Evolutionary conservation across 2,113 vertebrate genomes (phyloP).

Genomic region (Rhombomys opimus): DNA sequence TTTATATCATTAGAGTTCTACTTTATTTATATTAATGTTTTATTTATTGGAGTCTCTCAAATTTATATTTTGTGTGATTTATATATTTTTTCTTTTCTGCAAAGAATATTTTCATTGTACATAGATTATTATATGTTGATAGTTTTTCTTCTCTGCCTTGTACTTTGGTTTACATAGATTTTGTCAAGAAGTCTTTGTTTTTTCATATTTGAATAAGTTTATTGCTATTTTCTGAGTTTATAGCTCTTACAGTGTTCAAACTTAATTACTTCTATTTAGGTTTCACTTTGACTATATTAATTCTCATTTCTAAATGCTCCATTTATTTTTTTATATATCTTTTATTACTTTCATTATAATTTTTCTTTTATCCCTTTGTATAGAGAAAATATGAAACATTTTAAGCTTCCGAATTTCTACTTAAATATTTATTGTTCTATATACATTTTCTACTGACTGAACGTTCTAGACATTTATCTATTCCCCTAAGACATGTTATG

Average conservation of each 20-base stretch:
- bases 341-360: slow-evolving; percentile 31
- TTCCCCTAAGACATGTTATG: neutral
- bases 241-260: neutral
- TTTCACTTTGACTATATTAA: slow-evolving; percentile 18
- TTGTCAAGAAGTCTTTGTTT: neutral
- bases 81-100: neutral
- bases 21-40: neutral
- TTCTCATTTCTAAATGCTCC: neutral
- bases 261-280: neutral
- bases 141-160: neutral
- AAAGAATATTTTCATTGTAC: neutral
- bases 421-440: neutral
- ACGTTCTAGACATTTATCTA: neutral
- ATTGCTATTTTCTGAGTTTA: neutral
- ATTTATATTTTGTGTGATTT: neutral
- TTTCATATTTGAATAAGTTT: neutral
- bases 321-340: neutral
- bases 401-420: neutral
- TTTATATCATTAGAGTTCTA: neutral
- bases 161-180: neutral
- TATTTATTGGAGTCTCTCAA: slow-evolving; percentile 24
- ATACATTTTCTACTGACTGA: neutral
- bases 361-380: neutral
- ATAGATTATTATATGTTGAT: neutral
- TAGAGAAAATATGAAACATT: neutral